Evolutionary conservation across 2,113 vertebrate genomes (phyloP), one percentile per base, ranked within the genome.

Genomic region (Nycticorax nycticorax): DNA sequence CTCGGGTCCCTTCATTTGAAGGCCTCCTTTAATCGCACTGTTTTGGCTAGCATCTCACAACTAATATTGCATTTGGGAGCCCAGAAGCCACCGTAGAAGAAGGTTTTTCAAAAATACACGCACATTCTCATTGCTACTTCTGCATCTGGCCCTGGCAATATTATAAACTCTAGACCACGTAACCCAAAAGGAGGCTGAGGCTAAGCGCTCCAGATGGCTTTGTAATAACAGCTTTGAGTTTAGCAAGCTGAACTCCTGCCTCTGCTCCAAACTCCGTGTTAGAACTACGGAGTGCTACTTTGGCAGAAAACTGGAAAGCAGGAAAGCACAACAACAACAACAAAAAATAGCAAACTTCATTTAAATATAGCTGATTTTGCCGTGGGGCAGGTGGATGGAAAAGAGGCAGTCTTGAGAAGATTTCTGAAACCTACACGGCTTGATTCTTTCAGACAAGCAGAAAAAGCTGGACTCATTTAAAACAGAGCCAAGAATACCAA

Each of bases 401-500:
- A 94, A 92, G 77, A 95, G 74, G 66, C 1, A 0, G 81, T 85
- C 94, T 79, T 76, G 77, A 96, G 74, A 90, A 95, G 30, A 48
- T 56, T 92, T 92, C 3, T 92, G 77, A 96, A 97, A 96, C 62
- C 39, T 91, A 60, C 77, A 85, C 8, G 53, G 74, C 45, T 93
- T 92, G 84, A 93, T 94, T 96, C 81, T 91, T 96, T 94, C 89
- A 92, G 91, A 92, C 91, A 93, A 73, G 86, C 69, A 96, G 83
- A 78, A 94, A 94, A 94, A 33, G 84, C 77, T 91, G 91, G 89
- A 94, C 74, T 95, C 74, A 88, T 93, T 96, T 95, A 96, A 96
- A 97, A 94, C 67, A 66, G 78, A 96, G 97, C 73, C 97, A 95
- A 93, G 77, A 96, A 94, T 90, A 93, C 76, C 92, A 94, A 83